These are phyloP conservation scores for Leptogaster cylindrica DNA, from an alignment of 2,888 invertebrate species.

Conservation along the genomic window DNA sequence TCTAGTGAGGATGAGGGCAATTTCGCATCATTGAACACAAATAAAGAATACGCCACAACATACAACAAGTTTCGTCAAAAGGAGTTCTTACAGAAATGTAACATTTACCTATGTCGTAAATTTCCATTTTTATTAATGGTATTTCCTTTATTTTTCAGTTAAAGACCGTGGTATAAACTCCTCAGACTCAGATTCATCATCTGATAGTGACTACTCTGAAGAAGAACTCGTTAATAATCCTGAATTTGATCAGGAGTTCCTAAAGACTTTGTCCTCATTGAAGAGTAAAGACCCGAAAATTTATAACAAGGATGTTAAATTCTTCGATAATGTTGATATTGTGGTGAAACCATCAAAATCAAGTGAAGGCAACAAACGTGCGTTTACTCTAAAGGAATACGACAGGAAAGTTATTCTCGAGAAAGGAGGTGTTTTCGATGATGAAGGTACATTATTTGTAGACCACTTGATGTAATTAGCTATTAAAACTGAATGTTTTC, in stretches of 20 bases:
- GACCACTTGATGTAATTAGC: background rate
- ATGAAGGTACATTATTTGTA: constrained; percentile 54
- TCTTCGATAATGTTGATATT: constrained; percentile 66
- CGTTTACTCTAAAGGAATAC: constrained; percentile 77
- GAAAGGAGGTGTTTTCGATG: constrained; percentile 68
- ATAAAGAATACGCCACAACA: constrained; percentile 81
- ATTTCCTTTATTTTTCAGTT: constrained; percentile 52
- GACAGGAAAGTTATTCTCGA: constrained; percentile 77
- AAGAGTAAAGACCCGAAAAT: constrained; percentile 90
- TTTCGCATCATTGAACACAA: constrained; percentile 68
- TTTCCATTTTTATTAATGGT: too few species aligned
- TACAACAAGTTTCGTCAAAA: constrained; percentile 85
- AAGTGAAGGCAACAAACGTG: constrained; percentile 63
- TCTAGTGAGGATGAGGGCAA: constrained; percentile 61
- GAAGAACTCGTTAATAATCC: constrained; percentile 55
- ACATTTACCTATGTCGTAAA: too few species aligned
- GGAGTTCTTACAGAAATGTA: constrained; percentile 84
- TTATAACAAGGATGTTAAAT: constrained; percentile 77
- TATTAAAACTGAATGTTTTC: constrained; percentile 43
- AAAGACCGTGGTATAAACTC: constrained; percentile 56
- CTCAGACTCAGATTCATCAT: constrained; percentile 54
- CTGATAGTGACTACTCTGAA: constrained; percentile 55
- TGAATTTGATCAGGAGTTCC: constrained; percentile 79
- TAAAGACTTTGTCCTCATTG: constrained; percentile 81
- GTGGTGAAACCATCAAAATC: constrained; percentile 38